Base-by-base conservation (phyloP, 2,797 vertebrate species). In the Phataginus tricuspis region DNA sequence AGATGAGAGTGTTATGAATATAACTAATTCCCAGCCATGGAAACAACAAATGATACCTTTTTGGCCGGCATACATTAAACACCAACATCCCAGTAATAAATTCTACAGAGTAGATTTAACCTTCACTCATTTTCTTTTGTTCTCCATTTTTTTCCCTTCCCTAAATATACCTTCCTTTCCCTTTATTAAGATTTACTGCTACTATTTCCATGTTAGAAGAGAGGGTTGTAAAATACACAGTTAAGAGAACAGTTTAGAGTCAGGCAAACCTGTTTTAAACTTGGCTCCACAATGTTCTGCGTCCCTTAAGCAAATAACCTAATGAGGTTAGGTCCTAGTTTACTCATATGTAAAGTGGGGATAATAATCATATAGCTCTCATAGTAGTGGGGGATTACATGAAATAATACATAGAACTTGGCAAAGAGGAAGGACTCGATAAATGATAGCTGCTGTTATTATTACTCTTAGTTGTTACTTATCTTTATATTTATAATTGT, bases 111-210 rank as follows among this genome's bases (percentile, higher is more conserved):
- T 59, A 66, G 80, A 92, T 59, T 89, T 82, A 80, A 37, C 25
- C 31, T 53, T 94, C 31, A 39, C 61, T 95, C 84, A 42, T 86
- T 94, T 95, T 95, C 79, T 95, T 53, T 87, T 66, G 71, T 4
- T 69, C 53, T 66, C 7, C n/a, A 34, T 34, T 85, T 92, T 90
- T 57, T 83, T 57, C 66, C 31, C 8, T 93, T 37, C 87, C 85
- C 55, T n/a, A 37, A 75, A 72, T 63, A 90, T 53, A 7, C 0
- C 12, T 18, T 75, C 74, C n/a, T 63, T 86, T 89, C 51, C 53
- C 25, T 68, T 75, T 83, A 61, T 85, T 83, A 94, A 92, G 55
- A 84, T 90, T 95, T 94, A 66, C 49, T 84, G 51, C 51, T 71
- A 71, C 75, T 27, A 84, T 75, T 92, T 89, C 66, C 34, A 51